Base-by-base conservation (phyloP, 2,113 vertebrate species). In the Engystomops pustulosus region DNA sequence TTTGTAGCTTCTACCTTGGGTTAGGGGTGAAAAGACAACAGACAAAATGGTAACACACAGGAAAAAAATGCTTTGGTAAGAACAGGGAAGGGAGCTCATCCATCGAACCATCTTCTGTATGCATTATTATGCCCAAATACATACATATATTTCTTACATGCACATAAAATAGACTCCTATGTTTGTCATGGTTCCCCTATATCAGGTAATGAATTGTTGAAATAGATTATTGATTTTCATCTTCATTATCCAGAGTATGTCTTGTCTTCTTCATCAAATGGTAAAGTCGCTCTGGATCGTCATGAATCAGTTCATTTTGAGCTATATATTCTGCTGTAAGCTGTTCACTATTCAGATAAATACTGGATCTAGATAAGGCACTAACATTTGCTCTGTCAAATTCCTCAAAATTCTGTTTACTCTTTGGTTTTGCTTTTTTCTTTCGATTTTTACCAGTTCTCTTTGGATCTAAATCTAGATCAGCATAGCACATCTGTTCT, bases 311-410 rank as follows among this genome's bases (percentile, higher is more conserved):
- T 15, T 84, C 82, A 14, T 68, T 30, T 68, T 51, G 32, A 53
- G 71, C 58, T 77, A 20, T 38, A 10, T 14, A 38, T 77, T 78
- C 82, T 2, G 58, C 82, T 49, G 60, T 75, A 27, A 84, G 47
- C 34, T 84, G 72, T 7, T 77, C 72, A 51, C 72, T 84, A 45
- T 84, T 84, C 18, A 84, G 32, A 23, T 84, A 84, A 38, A 84
- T 84, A 47, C 72, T 84, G 7, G 82, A 55, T 69, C 32, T 41
- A 51, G 53, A 83, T 36, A 51, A 20, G 17, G 67, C 53, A 11
- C 27, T 67, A 6, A 27, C 41, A 18, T 53, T 55, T 15, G 23
- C 17, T 10, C 34, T 41, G n/a, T 45, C 18, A 15, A 34, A 30
- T 36, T 84, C 82, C 23, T 34, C 45, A 55, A 6, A 74, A n/a